Evolutionary conservation across 2,888 invertebrate genomes (phyloP), one percentile per base, ranked within the genome.

Genomic region (Synergus laeviventris): DNA sequence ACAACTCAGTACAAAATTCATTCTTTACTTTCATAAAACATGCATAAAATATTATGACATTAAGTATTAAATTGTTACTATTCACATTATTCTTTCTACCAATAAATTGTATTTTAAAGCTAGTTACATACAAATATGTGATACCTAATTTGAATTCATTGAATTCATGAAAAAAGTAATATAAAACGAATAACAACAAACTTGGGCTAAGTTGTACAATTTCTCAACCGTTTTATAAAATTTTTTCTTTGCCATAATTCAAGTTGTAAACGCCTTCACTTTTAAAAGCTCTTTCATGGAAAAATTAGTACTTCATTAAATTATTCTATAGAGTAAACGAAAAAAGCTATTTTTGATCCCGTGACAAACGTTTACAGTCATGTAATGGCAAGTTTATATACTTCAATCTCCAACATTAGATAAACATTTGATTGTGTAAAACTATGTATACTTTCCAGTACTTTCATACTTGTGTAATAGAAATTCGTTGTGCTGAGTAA

Each of bases 381-480:
- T 11, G 18, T 64, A 64, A 14, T 49, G 16, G 9, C 16, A 66
- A 66, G 66, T 21, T 2, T 24, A n/a, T 31, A 70, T 31, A n/a
- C 24, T 66, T 24, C 14, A 49, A 70, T 45, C 14, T 66, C 12
- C 45, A 70, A 70, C 70, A 49, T 16, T 4, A 49, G 31, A 70
- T 70, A 70, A 70, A 70, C 31, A 45, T 70, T 70, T n/a, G 45
- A 45, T 45, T 24, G 14, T 24, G 24, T n/a, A 70, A 49, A 70
- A 70, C 31, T 45, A 31, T n/a, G 31, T 66, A 66, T 70, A 70
- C 45, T 70, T 66, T 66, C 66, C 24, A 45, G 12, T 66, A 66
- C 66, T 31, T 45, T 70, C 45, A 70, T 21, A 21, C 11, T n/a
- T 49, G 9, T 39, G 7, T 39, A 1, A 9, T 49, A 49, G n/a